Evolutionary conservation across 1,140 invertebrate genomes (phyloP), one percentile per base, ranked within the genome.

Genomic region (Solenopsis fugax): DNA sequence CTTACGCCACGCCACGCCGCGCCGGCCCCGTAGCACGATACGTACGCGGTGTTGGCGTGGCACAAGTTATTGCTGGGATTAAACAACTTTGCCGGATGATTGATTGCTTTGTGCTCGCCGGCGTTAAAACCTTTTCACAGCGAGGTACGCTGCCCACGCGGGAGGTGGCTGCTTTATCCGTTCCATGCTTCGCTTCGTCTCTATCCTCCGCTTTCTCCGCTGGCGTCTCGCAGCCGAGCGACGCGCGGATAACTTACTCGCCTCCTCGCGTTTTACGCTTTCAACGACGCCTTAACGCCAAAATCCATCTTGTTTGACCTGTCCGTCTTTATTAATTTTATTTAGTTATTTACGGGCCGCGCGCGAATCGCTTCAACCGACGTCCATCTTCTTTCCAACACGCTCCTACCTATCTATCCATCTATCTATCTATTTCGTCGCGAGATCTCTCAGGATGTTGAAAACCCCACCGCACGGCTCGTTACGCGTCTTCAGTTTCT

Each of bases 21-120:
- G 29, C 24, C 4, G 54, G 24, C 4, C 41, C 13, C 41, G 24
- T 72, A 60, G 65, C 52, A 24, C n/a, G 85, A 62, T 65, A 81
- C 24, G 34, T 69, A 21, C 64, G 52, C 18, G 82, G 84, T 86
- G 85, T 71, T 89, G 86, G 89, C 86, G 88, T 89, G 91, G 87
- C 72, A 75, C 81, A 73, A 93, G 92, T 94, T 94, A 93, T 91
- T 92, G 89, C 88, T 45, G 88, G 92, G 93, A 94, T 94, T 94
- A 93, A 94, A 93, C 92, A 94, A 94, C 91, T 94, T 93, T 92
- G 80, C 91, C 87, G 86, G 85, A 90, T 94, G 94, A 94, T 94
- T 93, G 93, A 94, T 94, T 91, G 89, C 91, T 93, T 90, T 91
- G 88, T 91, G 91, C 90, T 90, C 75, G 90, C 60, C 86, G 78